These are phyloP conservation scores for Psilopsiagon aurifrons DNA, from an alignment of 2,113 vertebrate genomes.

Conservation along the genomic window DNA sequence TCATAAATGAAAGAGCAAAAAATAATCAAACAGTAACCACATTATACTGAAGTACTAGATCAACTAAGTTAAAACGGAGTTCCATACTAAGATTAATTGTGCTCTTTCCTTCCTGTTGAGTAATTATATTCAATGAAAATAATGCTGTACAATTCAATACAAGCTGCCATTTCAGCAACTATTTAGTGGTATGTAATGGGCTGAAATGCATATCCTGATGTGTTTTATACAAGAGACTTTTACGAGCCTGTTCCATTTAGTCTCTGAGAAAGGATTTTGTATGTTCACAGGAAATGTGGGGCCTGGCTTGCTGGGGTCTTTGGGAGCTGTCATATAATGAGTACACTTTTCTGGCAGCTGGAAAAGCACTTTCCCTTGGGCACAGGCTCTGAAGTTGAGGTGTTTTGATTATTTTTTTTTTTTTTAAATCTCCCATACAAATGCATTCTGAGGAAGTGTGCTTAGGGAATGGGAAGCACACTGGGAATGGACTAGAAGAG, in stretches of 20 bases:
- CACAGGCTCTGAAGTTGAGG: background rate
- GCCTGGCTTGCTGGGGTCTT: background rate
- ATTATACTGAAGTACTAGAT: background rate
- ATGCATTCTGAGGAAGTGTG: background rate
- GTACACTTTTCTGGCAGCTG: background rate
- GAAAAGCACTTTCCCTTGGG: background rate
- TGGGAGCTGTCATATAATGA: background rate
- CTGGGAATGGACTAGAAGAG: background rate
- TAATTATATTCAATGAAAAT: constrained; percentile 14
- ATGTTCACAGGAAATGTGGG: background rate
- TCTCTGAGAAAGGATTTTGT: background rate
- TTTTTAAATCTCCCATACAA: background rate
- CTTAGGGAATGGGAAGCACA: background rate
- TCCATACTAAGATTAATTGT: constrained; percentile 35
- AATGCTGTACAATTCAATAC: background rate
- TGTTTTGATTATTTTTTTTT: rapidly evolving
- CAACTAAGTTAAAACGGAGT: constrained; percentile 25
- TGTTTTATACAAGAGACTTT: background rate
- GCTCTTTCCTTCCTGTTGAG: background rate
- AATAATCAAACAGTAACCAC: background rate
- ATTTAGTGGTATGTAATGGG: background rate
- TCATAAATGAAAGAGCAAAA: constrained; percentile 28
- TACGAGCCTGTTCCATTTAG: background rate
- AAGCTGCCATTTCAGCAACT: background rate
- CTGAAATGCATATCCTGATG: background rate